A percentile compares a stretch with the other conserved stretches of the same genome.
These are phyloP conservation scores for Myotis davidii DNA, from an alignment of 2,113 vertebrate species.

Conservation along the genomic window DNA sequence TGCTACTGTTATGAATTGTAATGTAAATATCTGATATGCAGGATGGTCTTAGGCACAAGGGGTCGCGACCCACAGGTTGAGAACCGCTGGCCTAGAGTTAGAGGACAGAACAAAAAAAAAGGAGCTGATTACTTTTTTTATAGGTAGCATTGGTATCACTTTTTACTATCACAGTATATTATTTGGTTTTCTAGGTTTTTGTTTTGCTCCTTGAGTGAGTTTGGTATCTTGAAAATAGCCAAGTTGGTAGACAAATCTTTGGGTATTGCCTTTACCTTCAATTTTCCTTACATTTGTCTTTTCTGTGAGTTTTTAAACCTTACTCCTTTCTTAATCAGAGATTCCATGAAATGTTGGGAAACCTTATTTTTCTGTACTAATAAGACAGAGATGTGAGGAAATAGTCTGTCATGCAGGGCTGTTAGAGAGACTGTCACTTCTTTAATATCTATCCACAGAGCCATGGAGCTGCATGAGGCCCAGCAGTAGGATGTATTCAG, in stretches of 20 bases:
- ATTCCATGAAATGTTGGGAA: slow-evolving; percentile 12
- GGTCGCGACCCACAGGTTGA: no score
- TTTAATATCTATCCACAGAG: not conserved
- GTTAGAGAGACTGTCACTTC: slow-evolving; percentile 17
- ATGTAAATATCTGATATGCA: no score
- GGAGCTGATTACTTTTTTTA: not conserved
- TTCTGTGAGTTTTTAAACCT: not conserved
- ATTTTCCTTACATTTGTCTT: slow-evolving; percentile 9
- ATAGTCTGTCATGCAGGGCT: slow-evolving; percentile 29
- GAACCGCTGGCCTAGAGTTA: not conserved
- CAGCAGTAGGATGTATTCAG: not conserved
- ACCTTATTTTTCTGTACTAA: slow-evolving; percentile 42
- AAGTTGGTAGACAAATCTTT: not conserved
- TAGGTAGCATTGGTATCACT: not conserved
- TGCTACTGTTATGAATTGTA: no score
- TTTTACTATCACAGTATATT: not conserved
- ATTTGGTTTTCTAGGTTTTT: not conserved
- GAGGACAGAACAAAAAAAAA: not conserved
- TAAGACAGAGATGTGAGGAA: slow-evolving; percentile 24
- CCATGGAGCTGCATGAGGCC: not conserved
- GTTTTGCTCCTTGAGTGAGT: not conserved
- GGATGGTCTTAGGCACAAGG: no score
- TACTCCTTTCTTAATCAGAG: not conserved
- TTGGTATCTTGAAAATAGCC: not conserved
- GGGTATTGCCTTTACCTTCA: not conserved